These are phyloP conservation scores for Climacteris rufus DNA, from an alignment of 2,113 vertebrate species.

Conservation along the genomic window DNA sequence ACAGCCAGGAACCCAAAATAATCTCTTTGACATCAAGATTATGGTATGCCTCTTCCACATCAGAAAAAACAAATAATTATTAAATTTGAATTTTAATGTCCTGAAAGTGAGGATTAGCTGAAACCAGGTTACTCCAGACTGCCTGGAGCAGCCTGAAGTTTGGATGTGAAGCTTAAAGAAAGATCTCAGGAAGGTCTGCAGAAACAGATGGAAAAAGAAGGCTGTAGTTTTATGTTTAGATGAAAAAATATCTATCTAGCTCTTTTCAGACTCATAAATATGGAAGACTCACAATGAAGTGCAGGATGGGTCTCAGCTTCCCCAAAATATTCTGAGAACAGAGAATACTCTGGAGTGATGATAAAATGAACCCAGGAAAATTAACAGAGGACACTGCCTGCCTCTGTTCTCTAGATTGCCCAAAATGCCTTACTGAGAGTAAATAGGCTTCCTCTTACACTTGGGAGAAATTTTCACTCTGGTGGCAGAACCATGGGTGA, in stretches of 20 bases:
- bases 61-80: neutral
- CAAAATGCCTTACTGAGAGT: accelerated
- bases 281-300: neutral
- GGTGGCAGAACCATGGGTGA: neutral
- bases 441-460: neutral
- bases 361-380: neutral
- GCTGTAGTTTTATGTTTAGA: neutral
- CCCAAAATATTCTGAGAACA: neutral
- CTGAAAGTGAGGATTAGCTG: neutral
- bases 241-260: neutral
- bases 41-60: neutral
- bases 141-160: neutral
- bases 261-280: neutral
- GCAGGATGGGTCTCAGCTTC: neutral
- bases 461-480: neutral
- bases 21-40: neutral
- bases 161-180: neutral
- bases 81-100: neutral
- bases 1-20: neutral
- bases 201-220: neutral
- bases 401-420: neutral
- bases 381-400: neutral
- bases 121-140: neutral
- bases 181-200: neutral
- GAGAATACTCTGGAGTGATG: neutral